Evolutionary conservation across 2,113 vertebrate genomes (phyloP), one percentile per base, ranked within the genome.

Genomic region (Mesitornis unicolor): DNA sequence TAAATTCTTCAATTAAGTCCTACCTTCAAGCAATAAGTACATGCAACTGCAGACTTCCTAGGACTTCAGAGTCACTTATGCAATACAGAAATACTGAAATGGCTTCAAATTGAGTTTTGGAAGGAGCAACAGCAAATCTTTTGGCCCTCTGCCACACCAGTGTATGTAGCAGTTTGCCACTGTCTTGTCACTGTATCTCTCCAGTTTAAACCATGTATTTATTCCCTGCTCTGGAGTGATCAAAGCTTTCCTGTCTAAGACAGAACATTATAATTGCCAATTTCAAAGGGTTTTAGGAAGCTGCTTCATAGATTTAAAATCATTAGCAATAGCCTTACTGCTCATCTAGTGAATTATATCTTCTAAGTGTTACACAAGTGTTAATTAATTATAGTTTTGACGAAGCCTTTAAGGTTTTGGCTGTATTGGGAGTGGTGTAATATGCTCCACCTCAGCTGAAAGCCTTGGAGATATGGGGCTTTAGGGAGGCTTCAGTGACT

Each of bases 251-350:
- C 69, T 31, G 13, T 81, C 68, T 92, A 90, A 86, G 57, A 35
- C 71, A 90, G 89, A 89, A 68, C 24, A 86, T 60, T 87, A 33
- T 92, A 94, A 97, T 84, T 92, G 94, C 53, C 80, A 87, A 68
- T 97, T 97, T 94, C 69, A 92, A 92, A 92, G 69, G 73, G 21
- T 89, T 94, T 95, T 89, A 92, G 60, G 83, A 88, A 95, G 48
- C 65, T 54, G 36, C 61, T 92, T 82, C 2, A 0, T 35, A 94
- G 86, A 84, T 92, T 90, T 89, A 76, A 96, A 94, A 92, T 93
- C 64, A 95, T 90, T 92, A 93, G 77, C 77, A 84, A 87, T 35
- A 73, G 77, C 51, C 40, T 81, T 84, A 83, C 31, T 9, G 24
- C 82, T 91, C 88, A 90, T 89, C 83, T 61, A 89, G 31, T 20